These are phyloP conservation scores for Lerema accius DNA, from an alignment of 1,140 invertebrate species.

Conservation along the genomic window DNA sequence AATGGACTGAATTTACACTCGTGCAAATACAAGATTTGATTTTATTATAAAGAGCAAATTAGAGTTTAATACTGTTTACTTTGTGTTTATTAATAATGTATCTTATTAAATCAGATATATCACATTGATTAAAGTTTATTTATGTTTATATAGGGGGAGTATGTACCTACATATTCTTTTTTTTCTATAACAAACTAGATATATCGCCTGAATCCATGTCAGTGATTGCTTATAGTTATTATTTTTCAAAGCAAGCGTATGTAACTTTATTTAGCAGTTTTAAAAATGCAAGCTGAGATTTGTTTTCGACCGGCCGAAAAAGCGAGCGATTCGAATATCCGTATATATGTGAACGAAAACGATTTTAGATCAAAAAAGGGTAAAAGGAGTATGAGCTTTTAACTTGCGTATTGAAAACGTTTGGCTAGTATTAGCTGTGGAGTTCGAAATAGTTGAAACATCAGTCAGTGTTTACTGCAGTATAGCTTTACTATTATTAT, in stretches of 20 bases:
- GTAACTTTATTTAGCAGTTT: conserved; percentile 4
- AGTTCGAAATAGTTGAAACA: background rate
- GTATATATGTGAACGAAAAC: conserved; percentile 3
- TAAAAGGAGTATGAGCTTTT: background rate
- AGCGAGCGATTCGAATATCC: background rate
- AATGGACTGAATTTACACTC: no score
- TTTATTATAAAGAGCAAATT: no score
- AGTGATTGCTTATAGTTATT: background rate
- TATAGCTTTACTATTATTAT: no score
- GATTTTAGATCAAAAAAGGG: background rate
- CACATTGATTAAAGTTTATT: no score
- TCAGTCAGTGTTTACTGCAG: background rate
- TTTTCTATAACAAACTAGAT: no score
- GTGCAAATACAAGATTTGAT: no score
- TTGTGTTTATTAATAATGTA: no score
- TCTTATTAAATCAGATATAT: no score
- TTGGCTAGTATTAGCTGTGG: background rate
- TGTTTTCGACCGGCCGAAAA: background rate
- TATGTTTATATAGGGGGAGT: no score
- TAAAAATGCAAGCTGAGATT: background rate
- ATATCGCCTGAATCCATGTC: no score
- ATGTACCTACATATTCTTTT: no score
- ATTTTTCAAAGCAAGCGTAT: background rate
- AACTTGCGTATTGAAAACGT: background rate
- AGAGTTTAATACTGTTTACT: no score